phyloP scores from a whole-genome alignment of 1,140 invertebrate genomes.

The Cecropterus lyciades region DNA sequence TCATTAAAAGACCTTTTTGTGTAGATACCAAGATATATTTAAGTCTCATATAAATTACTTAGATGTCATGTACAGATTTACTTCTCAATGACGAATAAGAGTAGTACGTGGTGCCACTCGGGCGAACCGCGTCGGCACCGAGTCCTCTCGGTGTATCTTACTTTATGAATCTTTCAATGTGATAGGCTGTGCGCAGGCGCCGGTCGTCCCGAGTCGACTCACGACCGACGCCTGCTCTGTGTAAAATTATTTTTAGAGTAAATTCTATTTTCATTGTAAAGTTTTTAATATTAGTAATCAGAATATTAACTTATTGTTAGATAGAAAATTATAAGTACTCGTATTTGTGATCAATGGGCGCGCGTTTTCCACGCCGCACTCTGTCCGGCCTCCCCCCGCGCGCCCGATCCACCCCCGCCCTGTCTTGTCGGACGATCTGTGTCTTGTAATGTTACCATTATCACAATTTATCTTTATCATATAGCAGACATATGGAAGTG shows the following conservation, averaged over 20 bases:
- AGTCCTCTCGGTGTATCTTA: conserved; percentile 54
- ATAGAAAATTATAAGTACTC: conserved; percentile 75
- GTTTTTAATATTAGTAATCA: conserved; percentile 81
- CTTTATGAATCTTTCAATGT: conserved; percentile 82
- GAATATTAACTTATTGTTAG: conserved; percentile 78
- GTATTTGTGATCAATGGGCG: conserved; percentile 69
- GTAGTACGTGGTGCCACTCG: conserved; percentile 35
- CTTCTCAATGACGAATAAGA: conserved; percentile 55
- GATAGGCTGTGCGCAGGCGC: conserved; percentile 73
- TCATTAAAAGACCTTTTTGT: conserved; percentile 93
- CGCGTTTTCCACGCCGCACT: conserved; percentile 66
- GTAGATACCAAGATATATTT: conserved; percentile 57
- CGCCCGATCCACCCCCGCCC: conserved; percentile 55
- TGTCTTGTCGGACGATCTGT: conserved; percentile 71
- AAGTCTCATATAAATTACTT: conserved; percentile 65
- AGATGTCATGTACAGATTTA: conserved; percentile 66
- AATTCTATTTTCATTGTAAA: conserved; percentile 84
- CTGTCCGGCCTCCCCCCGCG: conserved; percentile 57
- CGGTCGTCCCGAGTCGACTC: conserved; percentile 70
- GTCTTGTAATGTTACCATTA: conserved; percentile 79
- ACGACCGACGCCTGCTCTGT: conserved; percentile 67
- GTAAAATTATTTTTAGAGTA: conserved; percentile 80
- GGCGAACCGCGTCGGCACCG: conserved; percentile 10
- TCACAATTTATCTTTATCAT: conserved; percentile 73
- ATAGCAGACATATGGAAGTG: conserved; percentile 69